phyloP scores from a whole-genome alignment of 2,797 vertebrate species.

The Hafferia zeledoni region DNA sequence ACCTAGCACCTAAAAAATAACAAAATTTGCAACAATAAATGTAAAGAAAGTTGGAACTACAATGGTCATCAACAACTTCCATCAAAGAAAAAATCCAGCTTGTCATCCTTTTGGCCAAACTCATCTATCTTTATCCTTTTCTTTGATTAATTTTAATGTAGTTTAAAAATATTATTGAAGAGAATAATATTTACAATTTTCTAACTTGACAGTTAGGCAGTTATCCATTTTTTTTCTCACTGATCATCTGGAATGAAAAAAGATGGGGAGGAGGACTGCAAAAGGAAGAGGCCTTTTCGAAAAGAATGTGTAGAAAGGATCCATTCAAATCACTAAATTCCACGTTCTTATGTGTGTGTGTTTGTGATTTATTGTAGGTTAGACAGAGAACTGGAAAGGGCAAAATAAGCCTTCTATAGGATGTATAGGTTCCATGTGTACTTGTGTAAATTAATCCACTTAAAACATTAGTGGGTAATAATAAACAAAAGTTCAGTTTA shows the following conservation, averaged over 20 bases:
- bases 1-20: background rate
- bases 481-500: background rate
- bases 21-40: background rate
- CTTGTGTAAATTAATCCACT: background rate
- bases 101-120: background rate
- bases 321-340: background rate
- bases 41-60: slow-evolving; percentile 37
- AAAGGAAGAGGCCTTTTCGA: background rate
- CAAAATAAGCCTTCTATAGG: background rate
- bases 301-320: background rate
- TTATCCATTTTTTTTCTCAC: background rate
- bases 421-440: background rate
- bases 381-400: background rate
- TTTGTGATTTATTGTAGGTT: background rate
- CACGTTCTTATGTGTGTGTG: background rate
- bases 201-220: background rate
- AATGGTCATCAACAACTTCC: slow-evolving; percentile 30
- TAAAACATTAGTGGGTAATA: background rate
- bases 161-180: background rate
- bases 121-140: background rate
- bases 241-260: background rate
- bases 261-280: background rate
- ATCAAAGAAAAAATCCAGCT: background rate
- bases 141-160: background rate
- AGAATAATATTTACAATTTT: background rate